phyloP scores from a whole-genome alignment of 2,113 vertebrate species.

The Grus americana region DNA sequence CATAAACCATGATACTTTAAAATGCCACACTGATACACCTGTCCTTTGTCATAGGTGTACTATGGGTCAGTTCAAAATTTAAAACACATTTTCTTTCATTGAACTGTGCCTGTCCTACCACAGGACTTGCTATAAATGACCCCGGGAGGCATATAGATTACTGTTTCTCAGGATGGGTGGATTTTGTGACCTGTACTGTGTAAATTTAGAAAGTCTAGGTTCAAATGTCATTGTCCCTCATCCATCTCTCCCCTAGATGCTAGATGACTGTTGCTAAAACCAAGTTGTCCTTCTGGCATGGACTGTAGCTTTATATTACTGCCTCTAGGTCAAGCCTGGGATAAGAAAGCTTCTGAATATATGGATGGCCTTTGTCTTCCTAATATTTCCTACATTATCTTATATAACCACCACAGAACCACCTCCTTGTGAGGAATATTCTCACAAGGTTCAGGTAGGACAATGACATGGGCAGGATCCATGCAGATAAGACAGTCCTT shows the following conservation, averaged over 20 bases:
- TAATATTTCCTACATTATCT: neutral
- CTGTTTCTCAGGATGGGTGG: neutral
- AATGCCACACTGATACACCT: neutral
- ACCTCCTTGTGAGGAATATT: neutral
- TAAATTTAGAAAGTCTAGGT: neutral
- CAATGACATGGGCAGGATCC: neutral
- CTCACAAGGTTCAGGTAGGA: neutral
- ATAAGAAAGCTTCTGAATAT: neutral
- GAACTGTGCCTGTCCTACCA: neutral
- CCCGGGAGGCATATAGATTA: neutral
- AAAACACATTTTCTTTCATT: neutral
- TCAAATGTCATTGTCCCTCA: neutral
- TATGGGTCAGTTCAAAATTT: neutral
- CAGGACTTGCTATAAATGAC: neutral
- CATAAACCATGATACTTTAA: neutral
- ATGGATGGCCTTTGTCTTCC: neutral
- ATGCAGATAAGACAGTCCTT: neutral
- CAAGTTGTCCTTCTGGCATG: neutral
- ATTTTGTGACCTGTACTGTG: neutral
- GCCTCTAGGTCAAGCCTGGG: neutral
- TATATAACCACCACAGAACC: neutral
- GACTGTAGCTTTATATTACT: neutral
- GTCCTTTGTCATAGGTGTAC: neutral
- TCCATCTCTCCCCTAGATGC: neutral
- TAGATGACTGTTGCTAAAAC: neutral